These are phyloP conservation scores for Ciona savignyi DNA, from an alignment of 23 tunicate species.

Conservation along the genomic window DNA sequence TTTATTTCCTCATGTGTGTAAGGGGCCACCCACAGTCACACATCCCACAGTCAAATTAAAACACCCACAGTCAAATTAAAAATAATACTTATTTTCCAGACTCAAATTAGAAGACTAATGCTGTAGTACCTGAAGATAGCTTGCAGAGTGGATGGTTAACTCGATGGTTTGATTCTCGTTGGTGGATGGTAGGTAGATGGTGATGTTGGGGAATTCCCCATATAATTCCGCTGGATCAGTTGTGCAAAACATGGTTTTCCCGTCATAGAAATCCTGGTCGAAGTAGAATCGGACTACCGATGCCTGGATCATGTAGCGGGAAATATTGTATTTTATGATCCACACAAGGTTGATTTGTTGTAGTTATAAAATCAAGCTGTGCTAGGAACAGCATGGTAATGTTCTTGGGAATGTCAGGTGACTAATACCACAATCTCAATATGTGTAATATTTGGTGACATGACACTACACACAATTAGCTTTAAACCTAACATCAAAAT, in stretches of 20 bases:
- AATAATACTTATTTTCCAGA: too few relatives aligned
- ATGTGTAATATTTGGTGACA: neutral
- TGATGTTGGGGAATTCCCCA: slow-evolving; percentile 27
- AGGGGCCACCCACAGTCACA: too few relatives aligned
- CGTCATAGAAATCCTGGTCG: slow-evolving; percentile 7
- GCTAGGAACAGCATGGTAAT: too few relatives aligned
- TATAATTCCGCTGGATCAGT: neutral
- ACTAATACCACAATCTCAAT: neutral
- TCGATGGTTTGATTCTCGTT: slow-evolving; percentile 23
- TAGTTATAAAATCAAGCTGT: too few relatives aligned
- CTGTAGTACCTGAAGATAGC: slow-evolving; percentile 34
- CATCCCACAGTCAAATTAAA: neutral
- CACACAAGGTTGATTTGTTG: too few relatives aligned
- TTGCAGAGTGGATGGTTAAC: slow-evolving; percentile 17
- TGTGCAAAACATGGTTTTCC: slow-evolving; percentile 13
- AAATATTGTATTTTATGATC: too few relatives aligned
- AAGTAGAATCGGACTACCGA: neutral
- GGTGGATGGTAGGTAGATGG: slow-evolving; percentile 37
- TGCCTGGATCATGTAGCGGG: too few relatives aligned
- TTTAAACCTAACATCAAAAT: neutral
- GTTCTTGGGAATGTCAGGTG: too few relatives aligned
- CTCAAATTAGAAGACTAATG: too few relatives aligned
- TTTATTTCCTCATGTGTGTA: too few relatives aligned
- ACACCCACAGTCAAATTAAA: neutral
- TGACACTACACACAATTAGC: neutral